Conservation (phyloP, 37 sponge, comb jelly and placozoan genomes). For the Spongia lamella region DNA sequence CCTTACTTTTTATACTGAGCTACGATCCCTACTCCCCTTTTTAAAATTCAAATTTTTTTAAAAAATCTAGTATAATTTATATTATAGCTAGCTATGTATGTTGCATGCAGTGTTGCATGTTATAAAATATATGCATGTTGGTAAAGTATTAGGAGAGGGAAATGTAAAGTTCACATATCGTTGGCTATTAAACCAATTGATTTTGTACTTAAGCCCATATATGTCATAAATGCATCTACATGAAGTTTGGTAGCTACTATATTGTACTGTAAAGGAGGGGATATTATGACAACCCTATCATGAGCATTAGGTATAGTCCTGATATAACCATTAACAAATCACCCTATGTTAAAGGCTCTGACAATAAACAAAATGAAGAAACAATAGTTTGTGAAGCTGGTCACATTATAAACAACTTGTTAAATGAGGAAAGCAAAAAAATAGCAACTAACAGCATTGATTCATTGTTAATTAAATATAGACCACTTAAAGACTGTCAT, state of each 20-base stretch:
- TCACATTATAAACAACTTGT: neutral
- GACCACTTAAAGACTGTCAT: no score
- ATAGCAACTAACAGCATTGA: no score
- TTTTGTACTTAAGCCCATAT: neutral
- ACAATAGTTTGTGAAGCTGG: constrained; percentile 12
- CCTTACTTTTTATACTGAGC: no score
- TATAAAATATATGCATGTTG: no score
- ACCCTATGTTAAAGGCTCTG: neutral
- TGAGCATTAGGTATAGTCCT: constrained; percentile 21
- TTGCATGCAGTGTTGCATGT: no score
- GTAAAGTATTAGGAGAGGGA: neutral
- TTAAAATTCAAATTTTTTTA: no score
- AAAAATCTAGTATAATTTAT: no score
- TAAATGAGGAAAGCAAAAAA: constrained; percentile 2
- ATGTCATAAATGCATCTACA: constrained; percentile 9
- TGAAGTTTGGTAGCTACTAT: constrained; percentile 36
- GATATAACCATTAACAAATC: neutral
- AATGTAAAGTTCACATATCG: neutral
- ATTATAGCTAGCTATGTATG: no score
- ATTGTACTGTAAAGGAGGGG: constrained; percentile 12
- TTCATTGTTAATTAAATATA: no score
- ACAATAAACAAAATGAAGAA: neutral
- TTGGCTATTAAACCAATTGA: constrained; percentile 20
- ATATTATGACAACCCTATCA: constrained; percentile 14
- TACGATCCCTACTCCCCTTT: no score